Evolutionary conservation across 2,797 vertebrate species (phyloP), one percentile per base, ranked within the genome.

Genomic region (Notolabrus celidotus): DNA sequence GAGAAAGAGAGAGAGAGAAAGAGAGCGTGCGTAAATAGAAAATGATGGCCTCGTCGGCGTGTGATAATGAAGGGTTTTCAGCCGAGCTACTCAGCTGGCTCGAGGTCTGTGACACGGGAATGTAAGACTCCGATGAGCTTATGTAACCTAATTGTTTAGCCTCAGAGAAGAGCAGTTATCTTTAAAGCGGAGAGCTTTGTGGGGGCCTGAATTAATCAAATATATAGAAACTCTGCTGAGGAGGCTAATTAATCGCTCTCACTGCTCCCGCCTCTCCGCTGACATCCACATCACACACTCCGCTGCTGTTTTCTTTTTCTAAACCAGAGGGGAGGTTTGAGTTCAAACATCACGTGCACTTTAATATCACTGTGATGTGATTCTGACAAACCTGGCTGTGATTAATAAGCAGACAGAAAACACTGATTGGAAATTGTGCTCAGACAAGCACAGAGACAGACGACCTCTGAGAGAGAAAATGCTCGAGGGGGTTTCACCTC

Each of bases 81-180:
- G 74, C 46, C 31, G 68, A 68, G 74, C 77, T 78, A 74, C 75
- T 88, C 77, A 75, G 87, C 67, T 79, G 84, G 82, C 85, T 87
- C 54, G 61, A 76, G 88, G 80, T 84, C 88, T 81, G 68, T 82
- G 84, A 79, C 82, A 77, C 69, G 77, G 77, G 84, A 85, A 84
- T 75, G 77, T 50, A 75, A 73, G 73, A 86, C 81, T 84, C 74
- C 34, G 74, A 90, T 76, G 68, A 68, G 78, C 78, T 93, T 92
- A 89, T 36, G 61, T 89, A 90, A 92, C 79, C 75, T 81, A 69
- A 88, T 86, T 79, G 83, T 90, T 89, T 78, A 42, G 81, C 88
- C 88, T 86, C 38, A 27, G 79, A 88, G 82, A 71, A 70, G 66
- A 80, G 82, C 71, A 52, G 75, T 86, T 88, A 71, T 77, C 82